phyloP scores from a whole-genome alignment of 2,888 invertebrate species.

The Drosophila koepferae region DNA sequence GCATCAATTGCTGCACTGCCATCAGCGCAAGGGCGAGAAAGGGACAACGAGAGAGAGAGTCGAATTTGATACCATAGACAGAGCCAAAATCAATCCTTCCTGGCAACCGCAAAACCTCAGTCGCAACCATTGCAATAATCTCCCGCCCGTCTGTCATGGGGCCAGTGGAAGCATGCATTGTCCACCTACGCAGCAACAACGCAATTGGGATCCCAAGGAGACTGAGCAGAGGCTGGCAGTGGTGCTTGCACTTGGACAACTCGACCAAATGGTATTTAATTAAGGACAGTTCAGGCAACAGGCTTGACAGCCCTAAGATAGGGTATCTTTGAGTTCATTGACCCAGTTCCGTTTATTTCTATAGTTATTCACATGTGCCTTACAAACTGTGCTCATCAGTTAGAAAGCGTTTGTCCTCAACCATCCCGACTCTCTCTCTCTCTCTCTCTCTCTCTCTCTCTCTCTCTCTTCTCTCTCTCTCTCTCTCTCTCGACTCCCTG shows the following conservation, averaged over 20 bases:
- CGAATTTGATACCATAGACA: conserved; percentile 3
- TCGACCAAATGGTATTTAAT: conserved; percentile 15
- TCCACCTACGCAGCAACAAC: conserved; percentile 9
- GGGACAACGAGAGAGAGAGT: not conserved
- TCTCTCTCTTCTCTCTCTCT: not conserved
- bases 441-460: too few relatives aligned
- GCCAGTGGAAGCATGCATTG: not conserved
- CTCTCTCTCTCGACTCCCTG: not conserved
- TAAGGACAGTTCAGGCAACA: conserved; percentile 5
- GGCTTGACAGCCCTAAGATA: not conserved
- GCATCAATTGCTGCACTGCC: conserved; percentile 13
- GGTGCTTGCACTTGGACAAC: conserved; percentile 1
- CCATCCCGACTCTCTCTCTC: not conserved
- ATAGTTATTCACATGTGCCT: conserved; percentile 4
- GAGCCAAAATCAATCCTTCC: conserved; percentile 16
- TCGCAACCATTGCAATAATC: conserved; percentile 44
- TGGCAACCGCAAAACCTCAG: conserved; percentile 69
- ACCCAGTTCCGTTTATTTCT: conserved; percentile 21
- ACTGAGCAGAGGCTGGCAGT: not conserved
- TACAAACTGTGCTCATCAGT: conserved; percentile 48
- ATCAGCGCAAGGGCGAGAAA: not conserved
- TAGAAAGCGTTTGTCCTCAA: conserved; percentile 60
- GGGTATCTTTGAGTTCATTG: conserved; percentile 14
- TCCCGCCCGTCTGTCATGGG: not conserved
- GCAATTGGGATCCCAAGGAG: not conserved